phyloP scores from a whole-genome alignment of 2,888 invertebrate genomes.

The Pseudanteris insignis region DNA sequence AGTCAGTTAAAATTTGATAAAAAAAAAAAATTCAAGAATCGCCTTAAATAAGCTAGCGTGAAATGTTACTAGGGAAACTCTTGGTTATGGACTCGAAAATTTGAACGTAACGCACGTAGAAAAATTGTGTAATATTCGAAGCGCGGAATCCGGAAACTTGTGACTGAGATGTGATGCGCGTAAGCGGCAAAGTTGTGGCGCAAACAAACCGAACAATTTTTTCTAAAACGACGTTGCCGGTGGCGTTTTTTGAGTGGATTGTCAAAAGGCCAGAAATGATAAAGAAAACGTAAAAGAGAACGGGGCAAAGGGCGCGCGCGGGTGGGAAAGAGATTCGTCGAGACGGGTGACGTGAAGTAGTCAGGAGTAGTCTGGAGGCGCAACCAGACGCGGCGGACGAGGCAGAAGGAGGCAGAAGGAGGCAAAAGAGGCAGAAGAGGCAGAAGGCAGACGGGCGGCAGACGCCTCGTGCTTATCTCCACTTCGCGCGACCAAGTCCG shows the following conservation, averaged over 20 bases:
- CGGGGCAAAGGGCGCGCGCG: conserved; percentile 25
- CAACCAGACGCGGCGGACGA: conserved; percentile 59
- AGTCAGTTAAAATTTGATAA: too few species aligned
- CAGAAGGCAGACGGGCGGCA: conserved; percentile 65
- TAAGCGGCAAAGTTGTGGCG: too few species aligned
- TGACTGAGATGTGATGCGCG: too few species aligned
- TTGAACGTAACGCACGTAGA: too few species aligned
- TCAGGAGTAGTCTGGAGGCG: conserved; percentile 49
- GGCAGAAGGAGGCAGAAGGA: conserved; percentile 61
- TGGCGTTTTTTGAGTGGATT: conserved; percentile 28
- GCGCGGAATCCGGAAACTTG: too few species aligned
- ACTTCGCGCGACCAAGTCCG: conserved; percentile 51
- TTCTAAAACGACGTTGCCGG: conserved; percentile 3
- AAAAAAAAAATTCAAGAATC: too few species aligned
- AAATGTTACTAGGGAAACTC: too few species aligned
- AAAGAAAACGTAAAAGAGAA: conserved; percentile 34
- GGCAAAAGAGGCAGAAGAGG: conserved; percentile 61
- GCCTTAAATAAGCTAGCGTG: too few species aligned
- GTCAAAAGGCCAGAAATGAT: conserved; percentile 38
- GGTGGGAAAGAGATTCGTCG: conserved; percentile 33
- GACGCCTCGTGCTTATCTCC: conserved; percentile 63
- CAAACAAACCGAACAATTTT: background rate
- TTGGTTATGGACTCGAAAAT: too few species aligned
- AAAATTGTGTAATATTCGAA: too few species aligned
- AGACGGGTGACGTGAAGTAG: conserved; percentile 43